These are phyloP conservation scores for Macropis europaea DNA, from an alignment of 2,888 invertebrate genomes.

Conservation along the genomic window DNA sequence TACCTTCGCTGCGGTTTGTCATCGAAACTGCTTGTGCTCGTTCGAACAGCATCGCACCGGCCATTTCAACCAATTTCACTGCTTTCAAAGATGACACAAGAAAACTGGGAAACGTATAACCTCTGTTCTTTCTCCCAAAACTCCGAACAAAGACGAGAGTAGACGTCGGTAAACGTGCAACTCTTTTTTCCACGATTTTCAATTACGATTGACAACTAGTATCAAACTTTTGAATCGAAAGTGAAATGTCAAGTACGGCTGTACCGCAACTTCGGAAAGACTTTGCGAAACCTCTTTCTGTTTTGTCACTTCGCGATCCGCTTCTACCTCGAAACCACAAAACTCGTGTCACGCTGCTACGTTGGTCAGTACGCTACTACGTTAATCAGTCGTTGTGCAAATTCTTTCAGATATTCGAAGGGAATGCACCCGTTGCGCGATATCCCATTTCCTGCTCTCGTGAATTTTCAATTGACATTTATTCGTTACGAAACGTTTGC, in stretches of 20 bases:
- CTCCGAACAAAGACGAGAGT: no score
- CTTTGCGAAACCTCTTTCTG: constrained; percentile 34
- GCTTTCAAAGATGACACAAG: background rate
- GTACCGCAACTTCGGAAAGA: background rate
- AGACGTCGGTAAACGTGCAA: no score
- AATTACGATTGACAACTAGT: no score
- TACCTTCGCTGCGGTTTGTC: constrained; percentile 88
- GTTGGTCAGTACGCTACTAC: constrained; percentile 73
- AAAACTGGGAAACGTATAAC: constrained; percentile 17
- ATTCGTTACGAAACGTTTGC: no score
- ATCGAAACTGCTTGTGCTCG: constrained; percentile 89
- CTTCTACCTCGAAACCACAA: constrained; percentile 61
- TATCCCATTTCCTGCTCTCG: no score
- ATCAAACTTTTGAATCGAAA: no score
- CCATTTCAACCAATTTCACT: constrained; percentile 82
- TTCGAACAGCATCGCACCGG: constrained; percentile 95
- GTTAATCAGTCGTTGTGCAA: constrained; percentile 49
- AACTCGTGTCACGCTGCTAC: constrained; percentile 75
- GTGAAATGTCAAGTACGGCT: background rate
- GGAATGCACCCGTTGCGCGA: no score
- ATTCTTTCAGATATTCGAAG: no score
- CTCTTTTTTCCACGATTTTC: no score
- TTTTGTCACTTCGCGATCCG: constrained; percentile 63
- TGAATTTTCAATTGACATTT: no score
- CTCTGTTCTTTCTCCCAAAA: constrained; percentile 2